Evolutionary conservation across 2,113 vertebrate species (phyloP), one percentile per base, ranked within the genome.

Genomic region (Eubucco bourcierii): DNA sequence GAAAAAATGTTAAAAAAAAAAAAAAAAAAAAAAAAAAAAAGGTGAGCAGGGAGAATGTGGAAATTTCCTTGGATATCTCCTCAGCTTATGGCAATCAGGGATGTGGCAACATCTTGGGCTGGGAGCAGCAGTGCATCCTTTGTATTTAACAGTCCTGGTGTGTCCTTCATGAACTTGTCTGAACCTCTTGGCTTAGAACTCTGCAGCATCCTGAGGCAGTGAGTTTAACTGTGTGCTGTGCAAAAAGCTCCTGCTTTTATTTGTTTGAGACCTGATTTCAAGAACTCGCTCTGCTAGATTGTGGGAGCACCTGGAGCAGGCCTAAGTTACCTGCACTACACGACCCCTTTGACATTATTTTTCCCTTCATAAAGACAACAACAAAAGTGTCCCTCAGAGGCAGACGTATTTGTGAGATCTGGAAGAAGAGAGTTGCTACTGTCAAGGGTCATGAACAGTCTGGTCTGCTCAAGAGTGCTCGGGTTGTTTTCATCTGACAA

Each of bases 361-460:
- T 29, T 61, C 6, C 33, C n/a, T 78, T 84, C 76, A 13, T 31
- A 31, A 68, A 55, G 29, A 65, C 27, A 55, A n/a, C 41, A 90
- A 78, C 41, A 80, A 10, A 85, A 73, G 71, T 8, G 44, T 80
- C 68, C 56, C 65, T 60, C 27, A n/a, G 75, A 80, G 80, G 46
- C 2, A 71, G 29, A 60, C 2, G 0, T 72, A 10, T 71, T 63
- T 68, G 63, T 80, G 71, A 76, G 78, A 65, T 44, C 63, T 77
- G 84, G 64, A 84, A 74, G 72, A 81, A 53, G 15, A 27, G 56
- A 14, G 21, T 55, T 84, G 68, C 86, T 91, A 2, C 87, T 70
- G 39, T 73, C 12, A 58, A 90, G 68, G 72, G 71, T 89, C 87
- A 33, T 7, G 60, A 92, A 60, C 79, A 52, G n/a, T 91, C 60